Evolutionary conservation across 2,888 invertebrate genomes (phyloP).

Genomic region (Fragum fragum): DNA sequence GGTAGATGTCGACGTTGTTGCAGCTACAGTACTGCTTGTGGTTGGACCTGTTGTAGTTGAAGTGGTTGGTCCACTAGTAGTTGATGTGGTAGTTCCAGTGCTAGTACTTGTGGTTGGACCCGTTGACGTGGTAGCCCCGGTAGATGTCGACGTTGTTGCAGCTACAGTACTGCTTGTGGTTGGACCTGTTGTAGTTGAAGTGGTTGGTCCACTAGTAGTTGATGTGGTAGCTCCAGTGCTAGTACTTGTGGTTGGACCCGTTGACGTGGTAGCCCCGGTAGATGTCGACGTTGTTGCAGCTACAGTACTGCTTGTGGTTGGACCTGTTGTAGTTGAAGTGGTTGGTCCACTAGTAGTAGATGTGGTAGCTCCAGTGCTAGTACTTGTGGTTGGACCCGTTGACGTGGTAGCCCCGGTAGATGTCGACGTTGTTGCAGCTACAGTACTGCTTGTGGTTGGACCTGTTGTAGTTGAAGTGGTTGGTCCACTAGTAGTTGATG

Average conservation of each 20-base stretch:
- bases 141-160: constrained; percentile 2
- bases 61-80: neutral
- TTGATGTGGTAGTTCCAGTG: neutral
- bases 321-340: neutral
- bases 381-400: neutral
- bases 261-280: neutral
- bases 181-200: neutral
- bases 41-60: neutral
- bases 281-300: constrained; percentile 5
- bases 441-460: neutral
- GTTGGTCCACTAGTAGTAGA: constrained; percentile 2
- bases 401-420: neutral
- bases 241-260: neutral
- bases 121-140: constrained; percentile 1
- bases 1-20: constrained; percentile 2
- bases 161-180: neutral
- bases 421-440: constrained; percentile 3
- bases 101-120: neutral
- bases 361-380: neutral
- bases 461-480: neutral
- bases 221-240: neutral
- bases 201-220: constrained; percentile 3
- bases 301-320: neutral
- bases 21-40: neutral
- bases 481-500: constrained; percentile 6